These are phyloP conservation scores for Yponomeuta malinellus DNA, from an alignment of 2,888 invertebrate genomes.

Conservation along the genomic window DNA sequence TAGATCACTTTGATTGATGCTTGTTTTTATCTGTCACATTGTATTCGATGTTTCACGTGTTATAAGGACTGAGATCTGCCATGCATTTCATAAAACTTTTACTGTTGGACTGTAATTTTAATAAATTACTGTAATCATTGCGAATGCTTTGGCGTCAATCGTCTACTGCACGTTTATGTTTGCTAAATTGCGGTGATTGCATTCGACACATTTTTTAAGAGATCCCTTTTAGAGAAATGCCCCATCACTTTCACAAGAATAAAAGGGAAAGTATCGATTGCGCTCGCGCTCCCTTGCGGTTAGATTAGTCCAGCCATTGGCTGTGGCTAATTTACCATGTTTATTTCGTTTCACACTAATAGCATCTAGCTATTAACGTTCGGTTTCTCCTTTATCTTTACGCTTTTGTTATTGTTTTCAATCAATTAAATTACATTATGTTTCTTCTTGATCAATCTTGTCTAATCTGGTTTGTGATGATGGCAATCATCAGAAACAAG, in stretches of 20 bases:
- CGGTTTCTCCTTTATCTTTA: neutral
- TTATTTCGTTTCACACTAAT: constrained; percentile 59
- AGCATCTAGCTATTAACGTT: constrained; percentile 34
- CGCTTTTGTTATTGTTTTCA: neutral
- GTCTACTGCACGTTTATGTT: neutral
- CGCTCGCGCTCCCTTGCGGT: constrained; percentile 71
- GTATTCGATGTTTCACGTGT: constrained; percentile 2
- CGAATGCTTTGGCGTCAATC: neutral
- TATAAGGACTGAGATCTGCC: neutral
- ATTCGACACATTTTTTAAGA: neutral
- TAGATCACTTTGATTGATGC: constrained; percentile 35
- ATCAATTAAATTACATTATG: neutral
- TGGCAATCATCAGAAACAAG: neutral
- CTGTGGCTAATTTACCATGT: constrained; percentile 64
- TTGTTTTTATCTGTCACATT: constrained; percentile 9
- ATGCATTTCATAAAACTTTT: neutral
- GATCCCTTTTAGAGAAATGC: constrained; percentile 18
- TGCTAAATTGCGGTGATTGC: neutral
- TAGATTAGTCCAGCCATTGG: constrained; percentile 60
- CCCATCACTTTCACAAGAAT: constrained; percentile 73
- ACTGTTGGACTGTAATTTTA: neutral
- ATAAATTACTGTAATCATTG: neutral
- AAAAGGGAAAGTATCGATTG: constrained; percentile 65
- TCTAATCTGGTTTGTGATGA: neutral
- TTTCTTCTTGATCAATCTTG: neutral